phyloP scores from a whole-genome alignment of 2,797 vertebrate species.

The Ciconia nigra region DNA sequence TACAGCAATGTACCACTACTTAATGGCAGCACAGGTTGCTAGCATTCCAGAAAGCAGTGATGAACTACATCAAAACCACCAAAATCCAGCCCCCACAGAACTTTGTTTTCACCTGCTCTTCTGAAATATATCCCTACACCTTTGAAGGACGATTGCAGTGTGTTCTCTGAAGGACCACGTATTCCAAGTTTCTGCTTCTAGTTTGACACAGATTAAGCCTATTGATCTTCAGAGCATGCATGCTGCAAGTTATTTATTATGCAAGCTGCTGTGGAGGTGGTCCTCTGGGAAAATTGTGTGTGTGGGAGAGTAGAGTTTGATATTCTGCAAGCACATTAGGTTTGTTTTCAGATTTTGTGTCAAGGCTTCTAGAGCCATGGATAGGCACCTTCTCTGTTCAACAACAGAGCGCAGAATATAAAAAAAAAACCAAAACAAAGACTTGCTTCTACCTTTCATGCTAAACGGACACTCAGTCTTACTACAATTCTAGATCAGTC shows the following conservation, averaged over 20 bases:
- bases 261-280: slow-evolving; percentile 61
- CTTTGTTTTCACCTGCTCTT: not conserved
- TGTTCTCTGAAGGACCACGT: not conserved
- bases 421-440: not conserved
- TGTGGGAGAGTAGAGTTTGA: slow-evolving; percentile 39
- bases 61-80: not conserved
- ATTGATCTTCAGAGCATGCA: slow-evolving; percentile 49
- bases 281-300: slow-evolving; percentile 36
- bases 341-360: slow-evolving; percentile 49
- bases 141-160: not conserved
- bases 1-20: not conserved
- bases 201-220: slow-evolving; percentile 48
- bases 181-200: not conserved
- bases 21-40: not conserved
- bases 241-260: slow-evolving; percentile 51
- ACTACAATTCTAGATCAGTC: not conserved
- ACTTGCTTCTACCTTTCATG: not conserved
- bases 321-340: slow-evolving; percentile 42
- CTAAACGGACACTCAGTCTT: not conserved
- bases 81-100: not conserved
- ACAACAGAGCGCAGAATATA: not conserved
- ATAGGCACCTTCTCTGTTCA: not conserved
- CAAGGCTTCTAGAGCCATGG: slow-evolving; percentile 1
- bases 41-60: not conserved
- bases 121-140: not conserved